Base-by-base conservation (phyloP, 2,113 vertebrate species). In the Sylvia atricapilla region DNA sequence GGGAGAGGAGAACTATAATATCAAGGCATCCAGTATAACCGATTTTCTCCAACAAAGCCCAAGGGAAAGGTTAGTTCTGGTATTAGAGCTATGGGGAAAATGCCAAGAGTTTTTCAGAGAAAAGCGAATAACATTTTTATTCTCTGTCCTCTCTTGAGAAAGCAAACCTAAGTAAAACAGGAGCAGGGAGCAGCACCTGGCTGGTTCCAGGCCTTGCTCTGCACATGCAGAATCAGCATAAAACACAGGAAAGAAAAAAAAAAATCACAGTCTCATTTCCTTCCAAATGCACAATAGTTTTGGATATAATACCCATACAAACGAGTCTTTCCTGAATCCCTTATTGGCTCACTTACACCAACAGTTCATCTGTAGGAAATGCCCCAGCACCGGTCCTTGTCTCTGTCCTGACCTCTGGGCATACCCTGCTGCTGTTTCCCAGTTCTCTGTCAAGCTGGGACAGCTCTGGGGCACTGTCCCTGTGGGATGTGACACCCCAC, bases 171-270 rank as follows among this genome's bases (percentile, higher is more conserved):
- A 62, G 63, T 15, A 53, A 85, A 68, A 62, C 15, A 62, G 27
- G 44, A 87, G 30, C 0, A 0, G 37, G 31, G 31, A 88, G 13
- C 16, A 53, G 75, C 37, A 56, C 53, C 20, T 2, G 6, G 25
- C 20, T 84, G 39, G 35, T 66, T 66, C 47, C 44, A 55, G 19
- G 10, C 12, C 41, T 46, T 39, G 76, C 35, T 91, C 72, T 68
- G 25, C 39, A 25, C 0, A 2, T 0, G 0, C 35, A 85, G 58
- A 53, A 69, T 66, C 59, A 83, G 53, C 39, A 53, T 1, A 2
- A 53, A 75, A 70, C n/a, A 84, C 28, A 23, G 27, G 47, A 73
- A 90, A 72, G 31, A 13, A 73, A 60, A 85, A 52, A 52, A 66
- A 3, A 0, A 7, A 52, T 62, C 37, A 27, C 33, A 41, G 31